Percentiles rank a stretch among this genome's conserved stretches.
These are phyloP conservation scores for Drosophila helvetica DNA, from an alignment of 2,888 invertebrate genomes.

Conservation along the genomic window DNA sequence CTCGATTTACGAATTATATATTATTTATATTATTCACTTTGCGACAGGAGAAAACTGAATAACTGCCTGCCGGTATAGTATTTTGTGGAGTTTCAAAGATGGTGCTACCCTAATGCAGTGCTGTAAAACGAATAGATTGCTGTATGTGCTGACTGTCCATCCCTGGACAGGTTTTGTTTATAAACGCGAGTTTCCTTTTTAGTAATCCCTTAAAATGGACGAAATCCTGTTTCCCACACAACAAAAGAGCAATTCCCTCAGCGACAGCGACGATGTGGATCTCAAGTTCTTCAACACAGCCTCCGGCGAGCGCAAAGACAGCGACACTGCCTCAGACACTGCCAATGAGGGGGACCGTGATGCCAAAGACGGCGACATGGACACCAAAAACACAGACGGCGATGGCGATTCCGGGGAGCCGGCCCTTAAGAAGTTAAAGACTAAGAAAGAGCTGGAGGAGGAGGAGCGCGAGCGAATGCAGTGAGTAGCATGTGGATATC, in stretches of 20 bases:
- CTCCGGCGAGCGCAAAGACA: conserved; percentile 55
- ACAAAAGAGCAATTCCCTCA: conserved; percentile 55
- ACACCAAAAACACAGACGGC: conserved; percentile 42
- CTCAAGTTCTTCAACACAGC: conserved; percentile 75
- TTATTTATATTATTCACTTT: neutral
- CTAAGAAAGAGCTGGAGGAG: conserved; percentile 94
- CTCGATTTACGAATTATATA: neutral
- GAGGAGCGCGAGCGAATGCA: conserved; percentile 98
- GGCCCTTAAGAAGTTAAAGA: conserved; percentile 87
- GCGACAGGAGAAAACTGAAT: neutral
- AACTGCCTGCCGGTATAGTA: neutral
- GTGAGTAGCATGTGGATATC: conserved; percentile 84
- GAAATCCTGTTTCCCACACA: conserved; percentile 76
- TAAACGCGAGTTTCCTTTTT: neutral
- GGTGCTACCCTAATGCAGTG: neutral
- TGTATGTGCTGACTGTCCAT: neutral
- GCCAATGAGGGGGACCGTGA: conserved; percentile 48
- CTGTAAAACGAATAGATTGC: neutral
- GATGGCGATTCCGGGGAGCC: conserved; percentile 65
- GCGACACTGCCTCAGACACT: conserved; percentile 53
- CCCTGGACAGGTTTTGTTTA: conserved; percentile 8
- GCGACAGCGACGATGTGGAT: conserved; percentile 74
- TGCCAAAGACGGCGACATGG: conserved; percentile 39
- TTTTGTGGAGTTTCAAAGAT: neutral
- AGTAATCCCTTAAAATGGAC: conserved; percentile 64